phyloP scores from a whole-genome alignment of 53 echinoderm and acorn worm species.

The Patiria pectinifera region DNA sequence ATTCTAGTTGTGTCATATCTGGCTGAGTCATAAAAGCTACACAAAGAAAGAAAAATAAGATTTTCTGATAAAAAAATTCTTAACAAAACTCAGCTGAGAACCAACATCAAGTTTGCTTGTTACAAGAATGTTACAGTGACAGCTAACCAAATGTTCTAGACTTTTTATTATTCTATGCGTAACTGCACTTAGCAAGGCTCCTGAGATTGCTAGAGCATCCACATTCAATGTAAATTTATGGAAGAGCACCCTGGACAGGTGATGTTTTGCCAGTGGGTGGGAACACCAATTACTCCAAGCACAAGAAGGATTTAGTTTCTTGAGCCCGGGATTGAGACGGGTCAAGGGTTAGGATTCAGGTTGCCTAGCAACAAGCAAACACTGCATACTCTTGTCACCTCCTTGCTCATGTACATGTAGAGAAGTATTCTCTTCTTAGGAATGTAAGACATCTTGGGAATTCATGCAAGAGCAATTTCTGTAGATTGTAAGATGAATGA shows the following conservation, averaged over 20 bases:
- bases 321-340: conserved; percentile 27
- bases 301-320: not conserved
- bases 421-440: not conserved
- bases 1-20: not conserved
- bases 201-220: too few species aligned
- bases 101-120: too few species aligned
- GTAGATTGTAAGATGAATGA: too few species aligned
- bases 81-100: too few species aligned
- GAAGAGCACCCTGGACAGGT: too few species aligned
- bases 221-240: too few species aligned
- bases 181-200: too few species aligned
- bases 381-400: conserved; percentile 33
- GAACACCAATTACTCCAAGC: not conserved
- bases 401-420: not conserved
- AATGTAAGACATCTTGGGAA: not conserved
- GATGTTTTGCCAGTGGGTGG: not conserved
- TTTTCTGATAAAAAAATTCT: too few species aligned
- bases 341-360: conserved; percentile 30
- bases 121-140: too few species aligned
- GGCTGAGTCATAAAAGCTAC: not conserved
- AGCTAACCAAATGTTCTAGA: too few species aligned
- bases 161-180: too few species aligned
- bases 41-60: not conserved
- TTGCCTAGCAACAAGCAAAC: conserved; percentile 55
- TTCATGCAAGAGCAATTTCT: not conserved